These are phyloP conservation scores for Chiridota heheva DNA, from an alignment of 35 echinoderm and acorn worm genomes.

Conservation along the genomic window DNA sequence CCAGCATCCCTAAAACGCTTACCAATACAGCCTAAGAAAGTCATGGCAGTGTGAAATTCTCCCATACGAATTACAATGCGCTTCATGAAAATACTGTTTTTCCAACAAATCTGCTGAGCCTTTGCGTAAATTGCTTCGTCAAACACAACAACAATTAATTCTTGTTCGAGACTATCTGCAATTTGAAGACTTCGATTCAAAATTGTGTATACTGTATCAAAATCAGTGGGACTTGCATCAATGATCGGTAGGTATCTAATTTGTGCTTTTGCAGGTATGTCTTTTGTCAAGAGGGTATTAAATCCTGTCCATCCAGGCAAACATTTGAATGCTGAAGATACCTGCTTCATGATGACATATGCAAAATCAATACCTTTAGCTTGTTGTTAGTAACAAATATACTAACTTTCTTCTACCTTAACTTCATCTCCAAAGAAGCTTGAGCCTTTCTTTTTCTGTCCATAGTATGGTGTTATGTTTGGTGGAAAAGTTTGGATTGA, in stretches of 20 bases:
- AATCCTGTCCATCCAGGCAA: conserved; percentile 67
- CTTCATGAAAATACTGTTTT: conserved; percentile 28
- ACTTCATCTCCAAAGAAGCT: neutral
- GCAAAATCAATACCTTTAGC: conserved; percentile 4
- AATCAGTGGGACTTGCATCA: conserved; percentile 66
- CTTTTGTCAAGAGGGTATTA: conserved; percentile 6
- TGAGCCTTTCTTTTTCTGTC: conserved; percentile 1
- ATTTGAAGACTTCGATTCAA: conserved; percentile 36
- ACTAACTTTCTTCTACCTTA: neutral
- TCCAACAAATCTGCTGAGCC: conserved; percentile 73
- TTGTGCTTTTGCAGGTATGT: conserved; percentile 21
- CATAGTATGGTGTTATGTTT: conserved; percentile 35
- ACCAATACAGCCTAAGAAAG: conserved; percentile 63
- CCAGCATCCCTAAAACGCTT: conserved; percentile 75
- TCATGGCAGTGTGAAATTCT: conserved; percentile 62
- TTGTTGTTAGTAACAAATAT: neutral
- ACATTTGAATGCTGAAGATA: neutral
- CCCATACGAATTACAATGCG: conserved; percentile 58
- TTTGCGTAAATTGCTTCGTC: conserved; percentile 79
- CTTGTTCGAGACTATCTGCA: conserved; percentile 13
- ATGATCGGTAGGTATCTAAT: conserved; percentile 63
- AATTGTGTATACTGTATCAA: conserved; percentile 65
- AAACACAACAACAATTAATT: conserved; percentile 26
- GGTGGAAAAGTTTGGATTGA: neutral
- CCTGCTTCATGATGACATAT: conserved; percentile 21